Conservation (phyloP, 2,113 vertebrate species). For the Redunca redunca region DNA sequence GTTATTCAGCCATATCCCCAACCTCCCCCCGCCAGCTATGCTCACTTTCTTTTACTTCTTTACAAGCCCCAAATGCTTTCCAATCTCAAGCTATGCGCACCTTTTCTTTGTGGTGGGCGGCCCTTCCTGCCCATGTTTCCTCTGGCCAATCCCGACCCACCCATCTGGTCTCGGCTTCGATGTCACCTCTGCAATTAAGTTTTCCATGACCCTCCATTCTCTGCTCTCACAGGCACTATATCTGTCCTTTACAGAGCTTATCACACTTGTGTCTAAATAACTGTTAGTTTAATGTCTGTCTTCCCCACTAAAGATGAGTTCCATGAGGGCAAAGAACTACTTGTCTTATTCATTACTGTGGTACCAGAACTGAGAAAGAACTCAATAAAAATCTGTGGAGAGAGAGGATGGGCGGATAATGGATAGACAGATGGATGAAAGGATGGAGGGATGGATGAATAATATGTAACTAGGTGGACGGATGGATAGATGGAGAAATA, state of each 20-base stretch:
- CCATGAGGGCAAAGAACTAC: neutral
- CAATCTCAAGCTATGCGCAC: neutral
- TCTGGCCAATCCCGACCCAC: neutral
- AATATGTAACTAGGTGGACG: neutral
- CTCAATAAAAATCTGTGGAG: neutral
- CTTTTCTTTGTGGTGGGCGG: neutral
- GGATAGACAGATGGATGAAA: neutral
- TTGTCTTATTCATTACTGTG: neutral
- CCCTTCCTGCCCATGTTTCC: neutral
- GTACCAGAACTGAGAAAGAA: neutral
- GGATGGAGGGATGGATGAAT: neutral
- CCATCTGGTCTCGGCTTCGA: neutral
- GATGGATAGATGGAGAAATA: neutral
- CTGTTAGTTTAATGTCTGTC: neutral
- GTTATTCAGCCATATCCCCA: accelerated
- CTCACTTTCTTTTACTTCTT: neutral
- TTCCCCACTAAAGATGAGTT: neutral
- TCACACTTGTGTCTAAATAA: neutral
- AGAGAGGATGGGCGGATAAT: neutral
- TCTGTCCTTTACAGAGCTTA: neutral
- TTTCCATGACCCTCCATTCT: neutral
- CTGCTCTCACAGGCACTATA: neutral
- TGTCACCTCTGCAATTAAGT: neutral
- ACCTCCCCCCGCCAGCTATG: neutral
- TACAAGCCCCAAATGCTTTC: neutral